phyloP scores from a whole-genome alignment of 2,113 vertebrate species.

The Mormoops blainvillei region DNA sequence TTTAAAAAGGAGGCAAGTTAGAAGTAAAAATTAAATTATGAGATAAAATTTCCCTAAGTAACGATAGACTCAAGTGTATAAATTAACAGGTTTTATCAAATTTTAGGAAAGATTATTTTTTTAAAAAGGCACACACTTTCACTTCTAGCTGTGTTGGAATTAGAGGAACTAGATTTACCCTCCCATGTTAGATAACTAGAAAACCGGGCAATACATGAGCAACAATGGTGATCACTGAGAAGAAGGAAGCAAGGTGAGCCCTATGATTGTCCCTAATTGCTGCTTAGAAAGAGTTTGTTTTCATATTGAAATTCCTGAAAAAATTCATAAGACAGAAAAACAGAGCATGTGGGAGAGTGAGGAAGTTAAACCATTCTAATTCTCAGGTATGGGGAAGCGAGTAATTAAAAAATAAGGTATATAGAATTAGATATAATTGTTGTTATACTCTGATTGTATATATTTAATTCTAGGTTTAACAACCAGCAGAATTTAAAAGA shows the following conservation, averaged over 20 bases:
- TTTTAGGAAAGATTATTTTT: not conserved
- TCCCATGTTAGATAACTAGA: not conserved
- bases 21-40: constrained; percentile 10
- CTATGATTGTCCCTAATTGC: not conserved
- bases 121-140: not conserved
- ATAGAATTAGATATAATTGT: not conserved
- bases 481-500: not conserved
- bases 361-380: not conserved
- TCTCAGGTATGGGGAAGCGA: not conserved
- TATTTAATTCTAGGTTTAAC: not conserved
- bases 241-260: not conserved
- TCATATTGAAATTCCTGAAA: not conserved
- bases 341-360: not conserved
- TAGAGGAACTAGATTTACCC: not conserved
- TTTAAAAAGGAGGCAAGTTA: not conserved
- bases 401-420: not conserved
- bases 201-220: not conserved
- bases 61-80: not conserved
- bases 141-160: not conserved
- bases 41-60: not conserved
- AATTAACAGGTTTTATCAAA: not conserved
- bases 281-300: not conserved
- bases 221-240: not conserved
- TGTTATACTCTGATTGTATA: not conserved
- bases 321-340: not conserved